phyloP scores from a whole-genome alignment of 2,888 invertebrate species.

The Nymphalis c-album region DNA sequence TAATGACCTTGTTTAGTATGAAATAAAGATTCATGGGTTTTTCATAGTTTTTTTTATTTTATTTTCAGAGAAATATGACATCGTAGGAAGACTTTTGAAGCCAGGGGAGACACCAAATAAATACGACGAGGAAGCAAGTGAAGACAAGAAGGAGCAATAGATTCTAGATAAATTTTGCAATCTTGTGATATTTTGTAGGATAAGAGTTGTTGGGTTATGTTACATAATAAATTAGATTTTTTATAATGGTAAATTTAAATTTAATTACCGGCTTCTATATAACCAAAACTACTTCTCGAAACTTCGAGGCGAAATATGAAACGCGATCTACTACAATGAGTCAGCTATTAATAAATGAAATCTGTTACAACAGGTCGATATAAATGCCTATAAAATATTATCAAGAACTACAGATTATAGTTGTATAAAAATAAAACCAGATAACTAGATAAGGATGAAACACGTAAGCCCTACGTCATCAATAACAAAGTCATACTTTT shows the following conservation, averaged over 20 bases:
- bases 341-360: neutral
- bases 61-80: conserved; percentile 74
- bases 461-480: too few relatives aligned
- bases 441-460: too few relatives aligned
- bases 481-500: too few relatives aligned
- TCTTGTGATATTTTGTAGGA: conserved; percentile 46
- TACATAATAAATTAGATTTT: conserved; percentile 29
- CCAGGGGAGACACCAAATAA: conserved; percentile 67
- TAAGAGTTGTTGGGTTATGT: conserved; percentile 41
- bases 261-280: neutral
- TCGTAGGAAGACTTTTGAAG: conserved; percentile 69
- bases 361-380: too few relatives aligned
- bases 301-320: neutral
- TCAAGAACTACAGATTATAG: too few relatives aligned
- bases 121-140: conserved; percentile 69
- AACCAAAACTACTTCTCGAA: too few relatives aligned
- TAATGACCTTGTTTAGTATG: too few relatives aligned
- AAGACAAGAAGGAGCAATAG: conserved; percentile 69
- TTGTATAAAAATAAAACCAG: too few relatives aligned
- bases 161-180: conserved; percentile 26
- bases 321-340: neutral
- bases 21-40: too few relatives aligned
- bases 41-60: conserved; percentile 20
- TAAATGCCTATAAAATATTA: too few relatives aligned
- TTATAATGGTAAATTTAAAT: neutral